Evolutionary conservation across 2,113 vertebrate species (phyloP), one percentile per base, ranked within the genome.

Genomic region (Craseonycteris thonglongyai): DNA sequence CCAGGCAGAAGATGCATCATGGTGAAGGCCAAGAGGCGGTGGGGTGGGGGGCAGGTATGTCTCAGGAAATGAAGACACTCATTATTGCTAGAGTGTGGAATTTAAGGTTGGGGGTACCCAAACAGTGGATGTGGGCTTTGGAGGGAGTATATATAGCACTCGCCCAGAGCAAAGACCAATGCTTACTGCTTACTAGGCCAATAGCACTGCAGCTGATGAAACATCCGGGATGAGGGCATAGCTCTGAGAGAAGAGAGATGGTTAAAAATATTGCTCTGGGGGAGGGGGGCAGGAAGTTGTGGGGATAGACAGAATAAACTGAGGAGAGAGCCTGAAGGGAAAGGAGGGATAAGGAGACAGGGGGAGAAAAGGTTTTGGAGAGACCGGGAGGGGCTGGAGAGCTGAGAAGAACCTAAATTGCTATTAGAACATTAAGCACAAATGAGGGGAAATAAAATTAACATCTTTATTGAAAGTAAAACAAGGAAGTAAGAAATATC

Each of bases 371-470:
- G 30, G 14, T 51, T 90, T 75, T n/a, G 28, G 68, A 86, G 78
- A 82, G 51, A 82, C 13, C 26, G 12, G 33, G 40, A 89, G n/a
- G 68, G 63, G 33, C 42, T 78, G n/a, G 58, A 89, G 42, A 96
- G 69, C 28, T 21, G 65, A 88, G 68, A 47, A 83, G 38, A 87
- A 74, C 45, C 54, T 82, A 94, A 94, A 84, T 81, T 80, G 38
- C 18, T 82, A 69, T 54, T 84, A 38, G 42, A 90, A 94, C 58
- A 93, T 96, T 95, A 96, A 97, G 61, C 88, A 81, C 40, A 96
- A 96, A 95, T 88, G 82, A 96, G 51, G 78, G 58, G 79, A 95
- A 96, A 97, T 95, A 95, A 96, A 97, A 96, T 93, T 78, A 95
- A 87, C 90, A 96, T 89, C 51, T 91, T 93, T 96, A 93, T 76